Percentiles rank a stretch among this genome's conserved stretches.
These are phyloP conservation scores for Notarius quadriscutis DNA, from an alignment of 2,113 vertebrate species.

Conservation along the genomic window DNA sequence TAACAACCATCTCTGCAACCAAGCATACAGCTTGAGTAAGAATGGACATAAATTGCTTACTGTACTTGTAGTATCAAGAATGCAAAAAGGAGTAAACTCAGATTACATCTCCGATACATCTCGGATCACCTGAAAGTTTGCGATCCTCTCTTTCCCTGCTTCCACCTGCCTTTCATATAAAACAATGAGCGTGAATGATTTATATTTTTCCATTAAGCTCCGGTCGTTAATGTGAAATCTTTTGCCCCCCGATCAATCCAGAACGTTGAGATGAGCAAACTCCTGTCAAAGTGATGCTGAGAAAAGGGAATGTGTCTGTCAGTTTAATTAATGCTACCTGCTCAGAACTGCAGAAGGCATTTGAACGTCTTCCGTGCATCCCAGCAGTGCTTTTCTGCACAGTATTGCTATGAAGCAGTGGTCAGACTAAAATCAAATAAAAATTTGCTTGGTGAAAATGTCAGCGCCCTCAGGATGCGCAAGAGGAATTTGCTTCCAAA, in stretches of 20 bases:
- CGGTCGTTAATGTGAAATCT: neutral
- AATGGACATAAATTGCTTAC: neutral
- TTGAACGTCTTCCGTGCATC: neutral
- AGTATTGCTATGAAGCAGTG: neutral
- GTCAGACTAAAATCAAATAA: neutral
- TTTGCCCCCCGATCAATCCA: neutral
- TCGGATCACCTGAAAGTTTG: neutral
- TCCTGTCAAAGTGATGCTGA: neutral
- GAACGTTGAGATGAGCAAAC: neutral
- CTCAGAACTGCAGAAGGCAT: neutral
- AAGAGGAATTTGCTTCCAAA: neutral
- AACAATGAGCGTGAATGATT: neutral
- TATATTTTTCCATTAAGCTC: neutral
- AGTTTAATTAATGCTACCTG: neutral
- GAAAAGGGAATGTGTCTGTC: slow-evolving; percentile 1
- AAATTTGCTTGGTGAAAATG: neutral
- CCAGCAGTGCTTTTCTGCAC: slow-evolving; percentile 13
- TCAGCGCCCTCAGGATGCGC: neutral
- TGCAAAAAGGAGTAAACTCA: neutral
- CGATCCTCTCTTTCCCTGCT: neutral
- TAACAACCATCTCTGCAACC: neutral
- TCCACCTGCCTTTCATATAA: neutral
- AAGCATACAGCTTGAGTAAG: neutral
- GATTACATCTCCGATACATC: neutral
- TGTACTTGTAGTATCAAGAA: neutral